These are phyloP conservation scores for Dicyrtoma fusca DNA, from an alignment of 2,888 invertebrate genomes.

Conservation along the genomic window DNA sequence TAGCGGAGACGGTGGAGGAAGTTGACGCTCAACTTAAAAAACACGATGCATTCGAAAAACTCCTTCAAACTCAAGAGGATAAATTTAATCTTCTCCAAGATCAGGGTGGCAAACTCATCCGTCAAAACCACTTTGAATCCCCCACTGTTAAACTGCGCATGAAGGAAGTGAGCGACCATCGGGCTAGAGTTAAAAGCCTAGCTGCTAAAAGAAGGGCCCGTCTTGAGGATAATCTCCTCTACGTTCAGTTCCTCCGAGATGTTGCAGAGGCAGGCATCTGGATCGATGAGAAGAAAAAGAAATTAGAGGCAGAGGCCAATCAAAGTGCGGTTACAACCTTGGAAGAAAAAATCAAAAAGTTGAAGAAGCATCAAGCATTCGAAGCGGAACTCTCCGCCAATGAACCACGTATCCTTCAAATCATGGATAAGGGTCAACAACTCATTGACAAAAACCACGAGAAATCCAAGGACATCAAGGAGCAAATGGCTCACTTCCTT, in stretches of 20 bases:
- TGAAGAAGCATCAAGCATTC: constrained; percentile 94
- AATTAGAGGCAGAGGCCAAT: constrained; percentile 70
- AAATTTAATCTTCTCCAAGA: constrained; percentile 78
- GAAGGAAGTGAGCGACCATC: constrained; percentile 72
- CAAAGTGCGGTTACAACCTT: constrained; percentile 75
- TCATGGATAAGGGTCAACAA: constrained; percentile 64
- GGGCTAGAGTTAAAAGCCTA: constrained; percentile 69
- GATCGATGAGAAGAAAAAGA: constrained; percentile 89
- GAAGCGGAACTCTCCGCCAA: constrained; percentile 75
- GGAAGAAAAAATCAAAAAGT: constrained; percentile 92
- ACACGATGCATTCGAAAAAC: constrained; percentile 92
- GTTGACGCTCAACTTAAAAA: constrained; percentile 88
- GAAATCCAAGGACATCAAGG: constrained; percentile 71
- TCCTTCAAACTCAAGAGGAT: constrained; percentile 85
- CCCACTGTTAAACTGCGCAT: constrained; percentile 76
- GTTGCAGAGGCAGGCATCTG: constrained; percentile 87
- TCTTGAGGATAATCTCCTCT: constrained; percentile 77
- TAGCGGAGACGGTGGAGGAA: constrained; percentile 68
- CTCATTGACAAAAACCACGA: constrained; percentile 73
- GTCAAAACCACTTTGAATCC: constrained; percentile 87
- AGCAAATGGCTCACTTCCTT: constrained; percentile 71
- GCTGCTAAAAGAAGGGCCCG: constrained; percentile 70
- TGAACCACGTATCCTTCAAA: constrained; percentile 35
- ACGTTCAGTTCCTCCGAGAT: constrained; percentile 89
- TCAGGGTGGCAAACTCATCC: constrained; percentile 81